phyloP scores from a whole-genome alignment of 2,797 vertebrate species.

The Halcyon leucocephala region DNA sequence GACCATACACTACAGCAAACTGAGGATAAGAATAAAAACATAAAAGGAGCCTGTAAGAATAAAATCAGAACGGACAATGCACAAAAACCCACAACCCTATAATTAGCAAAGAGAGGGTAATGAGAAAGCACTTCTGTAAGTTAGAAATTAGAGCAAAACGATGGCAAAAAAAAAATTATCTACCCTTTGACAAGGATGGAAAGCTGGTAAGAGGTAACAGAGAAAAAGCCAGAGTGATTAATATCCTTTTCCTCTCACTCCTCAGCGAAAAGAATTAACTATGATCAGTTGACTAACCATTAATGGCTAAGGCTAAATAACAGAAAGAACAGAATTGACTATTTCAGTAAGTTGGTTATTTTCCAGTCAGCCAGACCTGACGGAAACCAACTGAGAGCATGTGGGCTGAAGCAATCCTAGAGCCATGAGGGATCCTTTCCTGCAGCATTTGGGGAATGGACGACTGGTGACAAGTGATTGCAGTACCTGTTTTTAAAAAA shows the following conservation, averaged over 20 bases:
- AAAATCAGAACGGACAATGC: neutral
- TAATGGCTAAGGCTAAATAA: neutral
- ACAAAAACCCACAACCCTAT: neutral
- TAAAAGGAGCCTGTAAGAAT: neutral
- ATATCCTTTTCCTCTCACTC: neutral
- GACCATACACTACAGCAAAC: neutral
- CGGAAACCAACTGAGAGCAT: neutral
- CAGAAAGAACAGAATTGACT: neutral
- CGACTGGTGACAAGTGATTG: neutral
- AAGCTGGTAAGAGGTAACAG: neutral
- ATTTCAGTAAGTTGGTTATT: neutral
- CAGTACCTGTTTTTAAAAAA: neutral
- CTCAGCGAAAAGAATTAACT: neutral
- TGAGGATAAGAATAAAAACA: neutral
- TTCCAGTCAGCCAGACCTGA: neutral
- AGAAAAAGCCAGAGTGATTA: neutral
- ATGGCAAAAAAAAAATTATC: neutral
- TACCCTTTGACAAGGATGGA: neutral
- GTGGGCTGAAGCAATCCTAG: neutral
- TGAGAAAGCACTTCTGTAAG: neutral
- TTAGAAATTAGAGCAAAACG: neutral
- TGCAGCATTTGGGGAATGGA: neutral
- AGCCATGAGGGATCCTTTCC: neutral
- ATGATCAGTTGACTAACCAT: neutral
- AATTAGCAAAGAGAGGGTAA: neutral